Evolutionary conservation across 2,888 invertebrate species (phyloP).

Genomic region (Andrena dorsata): DNA sequence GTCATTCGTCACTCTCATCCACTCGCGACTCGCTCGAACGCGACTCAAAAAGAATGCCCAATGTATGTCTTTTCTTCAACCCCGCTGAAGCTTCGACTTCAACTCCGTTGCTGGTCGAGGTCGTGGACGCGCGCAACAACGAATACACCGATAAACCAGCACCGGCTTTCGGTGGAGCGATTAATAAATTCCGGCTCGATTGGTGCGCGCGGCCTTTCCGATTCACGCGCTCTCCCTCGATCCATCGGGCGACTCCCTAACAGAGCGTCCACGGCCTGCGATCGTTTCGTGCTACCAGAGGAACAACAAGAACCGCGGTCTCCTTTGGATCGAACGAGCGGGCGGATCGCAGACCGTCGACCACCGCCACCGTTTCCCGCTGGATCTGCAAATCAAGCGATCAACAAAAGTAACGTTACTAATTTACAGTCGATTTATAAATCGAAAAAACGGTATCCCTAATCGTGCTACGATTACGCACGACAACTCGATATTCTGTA

Average conservation of each 20-base stretch:
- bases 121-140: constrained; percentile 1
- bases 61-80: constrained; percentile 45
- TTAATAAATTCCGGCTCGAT: constrained; percentile 19
- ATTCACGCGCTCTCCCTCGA: constrained; percentile 52
- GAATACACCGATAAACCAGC: background rate
- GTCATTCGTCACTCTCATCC: constrained; percentile 54
- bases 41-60: constrained; percentile 69
- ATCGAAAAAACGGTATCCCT: constrained; percentile 41
- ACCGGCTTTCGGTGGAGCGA: constrained; percentile 1
- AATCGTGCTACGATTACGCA: constrained; percentile 65
- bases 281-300: background rate
- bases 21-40: constrained; percentile 59
- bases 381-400: constrained; percentile 34
- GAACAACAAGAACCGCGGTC: background rate
- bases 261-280: background rate
- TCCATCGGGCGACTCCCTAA: constrained; percentile 30
- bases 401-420: constrained; percentile 65
- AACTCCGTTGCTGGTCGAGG: background rate
- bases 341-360: constrained; percentile 10
- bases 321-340: background rate
- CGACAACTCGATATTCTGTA: constrained; percentile 51
- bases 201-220: constrained; percentile 33
- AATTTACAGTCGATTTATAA: constrained; percentile 61
- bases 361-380: background rate
- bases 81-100: constrained; percentile 20